These are phyloP conservation scores for Drosophila diplacantha DNA, from an alignment of 2,888 invertebrate species.

Conservation along the genomic window DNA sequence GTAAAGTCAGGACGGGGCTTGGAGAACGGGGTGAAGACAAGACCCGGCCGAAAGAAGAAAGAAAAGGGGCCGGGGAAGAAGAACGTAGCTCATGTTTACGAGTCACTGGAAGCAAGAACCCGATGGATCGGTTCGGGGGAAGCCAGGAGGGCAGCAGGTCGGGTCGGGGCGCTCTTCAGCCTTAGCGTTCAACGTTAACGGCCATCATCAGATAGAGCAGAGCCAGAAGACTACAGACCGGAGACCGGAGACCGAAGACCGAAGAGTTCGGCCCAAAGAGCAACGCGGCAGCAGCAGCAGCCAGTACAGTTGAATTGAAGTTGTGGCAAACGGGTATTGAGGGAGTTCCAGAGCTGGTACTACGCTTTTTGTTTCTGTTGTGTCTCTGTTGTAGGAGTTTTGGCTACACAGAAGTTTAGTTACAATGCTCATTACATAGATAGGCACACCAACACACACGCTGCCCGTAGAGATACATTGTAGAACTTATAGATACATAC, in stretches of 20 bases:
- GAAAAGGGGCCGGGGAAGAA: slow-evolving; percentile 36
- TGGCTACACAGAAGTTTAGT: slow-evolving; percentile 71
- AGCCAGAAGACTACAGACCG: slow-evolving; percentile 18
- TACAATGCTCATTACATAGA: slow-evolving; percentile 71
- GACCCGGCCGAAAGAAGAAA: slow-evolving; percentile 28
- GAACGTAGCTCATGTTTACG: slow-evolving; percentile 68
- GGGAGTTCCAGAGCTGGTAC: slow-evolving; percentile 54
- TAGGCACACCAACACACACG: slow-evolving; percentile 36
- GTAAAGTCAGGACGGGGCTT: slow-evolving; percentile 45
- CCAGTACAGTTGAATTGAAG: slow-evolving; percentile 68
- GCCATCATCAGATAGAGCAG: slow-evolving; percentile 69
- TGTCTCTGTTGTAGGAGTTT: slow-evolving; percentile 68
- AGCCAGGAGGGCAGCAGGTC: slow-evolving; percentile 45
- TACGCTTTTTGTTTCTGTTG: slow-evolving; percentile 36
- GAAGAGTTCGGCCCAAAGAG: slow-evolving; percentile 12
- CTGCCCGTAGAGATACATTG: slow-evolving; percentile 60
- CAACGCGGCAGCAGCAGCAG: slow-evolving; percentile 9
- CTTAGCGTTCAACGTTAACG: slow-evolving; percentile 63
- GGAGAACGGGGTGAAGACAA: slow-evolving; percentile 37
- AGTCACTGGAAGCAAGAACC: slow-evolving; percentile 54
- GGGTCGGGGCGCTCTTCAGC: slow-evolving; percentile 67
- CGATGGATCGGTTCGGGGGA: slow-evolving; percentile 43
- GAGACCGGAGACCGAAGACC: slow-evolving; percentile 23
- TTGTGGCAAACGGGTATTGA: slow-evolving; percentile 68
- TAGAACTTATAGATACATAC: slow-evolving; percentile 61